These are phyloP conservation scores for Spondyliosoma cantharus DNA, from an alignment of 2,797 vertebrate species.

Conservation along the genomic window DNA sequence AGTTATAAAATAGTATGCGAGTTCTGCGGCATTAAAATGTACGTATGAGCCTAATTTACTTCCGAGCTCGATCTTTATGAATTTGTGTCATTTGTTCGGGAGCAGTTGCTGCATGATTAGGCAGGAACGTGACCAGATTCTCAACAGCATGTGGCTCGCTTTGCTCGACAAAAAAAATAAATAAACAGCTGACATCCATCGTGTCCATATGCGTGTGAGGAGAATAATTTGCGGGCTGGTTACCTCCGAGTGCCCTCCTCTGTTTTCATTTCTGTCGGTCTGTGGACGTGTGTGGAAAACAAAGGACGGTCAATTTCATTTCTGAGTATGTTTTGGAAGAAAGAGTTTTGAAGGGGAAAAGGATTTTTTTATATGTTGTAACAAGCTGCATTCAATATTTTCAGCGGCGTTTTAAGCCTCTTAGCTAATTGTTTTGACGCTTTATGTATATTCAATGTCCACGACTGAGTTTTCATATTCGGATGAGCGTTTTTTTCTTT, in stretches of 20 bases:
- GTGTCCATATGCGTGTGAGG: conserved; percentile 28
- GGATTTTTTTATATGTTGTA: not conserved
- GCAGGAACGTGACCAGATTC: conserved; percentile 50
- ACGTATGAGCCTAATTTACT: conserved; percentile 12
- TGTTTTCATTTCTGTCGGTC: not conserved
- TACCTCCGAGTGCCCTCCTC: conserved; percentile 21
- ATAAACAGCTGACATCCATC: conserved; percentile 40
- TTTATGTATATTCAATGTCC: no score
- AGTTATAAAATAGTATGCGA: not conserved
- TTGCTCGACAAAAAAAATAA: not conserved
- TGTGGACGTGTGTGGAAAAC: not conserved
- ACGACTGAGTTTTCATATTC: no score
- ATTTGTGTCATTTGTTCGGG: conserved; percentile 34
- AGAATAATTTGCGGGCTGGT: conserved; percentile 41
- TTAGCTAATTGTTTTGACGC: no score
- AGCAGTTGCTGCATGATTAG: conserved; percentile 43
- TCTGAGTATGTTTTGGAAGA: no score
- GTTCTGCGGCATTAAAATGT: not conserved
- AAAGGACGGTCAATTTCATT: not conserved
- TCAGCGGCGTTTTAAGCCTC: no score
- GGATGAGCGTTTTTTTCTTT: no score
- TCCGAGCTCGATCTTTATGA: not conserved
- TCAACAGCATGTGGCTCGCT: conserved; percentile 27
- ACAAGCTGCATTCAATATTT: no score
- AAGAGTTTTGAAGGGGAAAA: not conserved